Base-by-base conservation (phyloP, 2,888 invertebrate species). In the Syrphus vitripennis region DNA sequence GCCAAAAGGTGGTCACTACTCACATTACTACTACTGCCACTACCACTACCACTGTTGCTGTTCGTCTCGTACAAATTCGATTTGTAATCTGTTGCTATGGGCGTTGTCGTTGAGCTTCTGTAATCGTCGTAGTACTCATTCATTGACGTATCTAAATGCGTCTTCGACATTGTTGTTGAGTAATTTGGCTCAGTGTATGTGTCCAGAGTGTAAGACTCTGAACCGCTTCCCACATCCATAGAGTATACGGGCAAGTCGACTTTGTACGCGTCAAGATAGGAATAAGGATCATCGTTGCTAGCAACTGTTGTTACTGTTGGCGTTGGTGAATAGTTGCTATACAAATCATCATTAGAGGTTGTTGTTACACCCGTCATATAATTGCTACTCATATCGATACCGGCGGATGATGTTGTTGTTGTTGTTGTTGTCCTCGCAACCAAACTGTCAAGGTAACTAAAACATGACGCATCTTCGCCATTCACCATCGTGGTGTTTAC, bases 11-110 rank as follows among this genome's bases (percentile, higher is more conserved):
- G 53, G 16, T 77, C 79, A 40, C 63, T 48, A 14, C 37, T 71
- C 14, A 40, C 31, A 48, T 63, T 74, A 67, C 78, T 81, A 70
- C 87, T 76, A 82, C 77, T 86, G 69, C 81, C 77, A 65, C 82
- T 78, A 79, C 83, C 78, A 82, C 81, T 77, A 71, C 82, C 80
- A 76, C 84, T 80, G 37, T 84, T 80, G 53, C 84, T 84, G 37
- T 84, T 84, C n/a, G 84, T 84, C 45, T 84, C 84, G 53, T 76
- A 84, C 14, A 84, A 67, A 31, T 76, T 80, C 6, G 57, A 42
- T 16, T 81, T 84, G 45, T 76, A 84, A n/a, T 84, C 70, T 37
- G 83, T 87, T 42, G 84, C 19, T 71, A 40, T 57, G 2, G 77
- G 72, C 21, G 86, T 86, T 69, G 77, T 67, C 55, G 77, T 77